Percentiles rank a stretch among this genome's conserved stretches.
phyloP scores from a whole-genome alignment of 2,113 vertebrate genomes.

The Laticauda colubrina region DNA sequence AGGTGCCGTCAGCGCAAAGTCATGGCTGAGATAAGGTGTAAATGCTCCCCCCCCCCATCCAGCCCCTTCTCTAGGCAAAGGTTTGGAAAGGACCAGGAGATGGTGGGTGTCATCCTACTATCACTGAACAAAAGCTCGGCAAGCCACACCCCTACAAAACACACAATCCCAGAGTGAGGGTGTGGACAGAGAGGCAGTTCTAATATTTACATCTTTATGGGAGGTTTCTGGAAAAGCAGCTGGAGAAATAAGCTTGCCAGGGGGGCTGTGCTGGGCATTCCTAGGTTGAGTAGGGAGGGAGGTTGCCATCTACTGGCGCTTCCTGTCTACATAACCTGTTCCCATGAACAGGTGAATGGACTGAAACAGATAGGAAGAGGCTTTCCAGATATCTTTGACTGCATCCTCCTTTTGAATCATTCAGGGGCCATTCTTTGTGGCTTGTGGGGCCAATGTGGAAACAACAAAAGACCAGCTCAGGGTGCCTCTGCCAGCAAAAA shows the following conservation, averaged over 20 bases:
- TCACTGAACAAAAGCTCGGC: constrained; percentile 52
- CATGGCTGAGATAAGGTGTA: constrained; percentile 65
- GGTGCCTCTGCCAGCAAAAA: too few relatives aligned
- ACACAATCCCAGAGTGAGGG: constrained; percentile 48
- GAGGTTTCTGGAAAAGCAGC: constrained; percentile 40
- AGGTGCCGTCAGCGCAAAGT: constrained; percentile 33
- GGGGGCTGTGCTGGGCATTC: constrained; percentile 30
- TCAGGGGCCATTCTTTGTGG: background rate
- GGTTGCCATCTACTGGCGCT: constrained; percentile 67
- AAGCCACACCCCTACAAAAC: constrained; percentile 58
- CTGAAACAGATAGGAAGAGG: background rate
- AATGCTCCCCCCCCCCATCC: background rate
- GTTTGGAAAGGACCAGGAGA: constrained; percentile 57
- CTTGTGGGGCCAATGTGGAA: too few relatives aligned
- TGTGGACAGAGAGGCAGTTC: constrained; percentile 53
- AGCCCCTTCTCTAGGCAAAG: constrained; percentile 47
- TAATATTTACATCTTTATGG: constrained; percentile 62
- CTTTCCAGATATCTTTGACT: too few relatives aligned
- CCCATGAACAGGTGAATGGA: background rate
- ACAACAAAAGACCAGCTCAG: too few relatives aligned
- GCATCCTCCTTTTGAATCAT: background rate
- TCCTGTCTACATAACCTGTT: background rate
- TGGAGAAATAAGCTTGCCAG: constrained; percentile 30
- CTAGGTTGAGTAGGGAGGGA: constrained; percentile 9
- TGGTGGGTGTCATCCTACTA: constrained; percentile 48